Percentiles rank a stretch among this genome's conserved stretches.
These are phyloP conservation scores for Drosophila grimshawi DNA, from an alignment of 1,140 invertebrate genomes.

Conservation along the genomic window DNA sequence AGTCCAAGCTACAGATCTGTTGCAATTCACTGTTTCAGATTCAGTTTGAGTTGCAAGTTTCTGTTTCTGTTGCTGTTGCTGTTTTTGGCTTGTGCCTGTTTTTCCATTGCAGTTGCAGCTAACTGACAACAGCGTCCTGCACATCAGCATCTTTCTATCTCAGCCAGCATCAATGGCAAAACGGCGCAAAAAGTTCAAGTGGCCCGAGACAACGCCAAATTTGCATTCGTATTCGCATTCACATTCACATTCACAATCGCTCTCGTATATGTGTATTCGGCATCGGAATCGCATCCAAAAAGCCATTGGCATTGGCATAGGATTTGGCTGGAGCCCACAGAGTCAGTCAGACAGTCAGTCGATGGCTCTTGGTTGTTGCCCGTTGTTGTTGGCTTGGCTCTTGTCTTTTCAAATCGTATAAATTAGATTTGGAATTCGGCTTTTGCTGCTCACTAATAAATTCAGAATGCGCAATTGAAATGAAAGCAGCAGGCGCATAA, in stretches of 20 bases:
- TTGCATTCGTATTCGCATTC: conserved; percentile 59
- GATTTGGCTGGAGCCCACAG: conserved; percentile 7
- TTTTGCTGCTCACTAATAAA: conserved; percentile 45
- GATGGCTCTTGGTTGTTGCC: conserved; percentile 1
- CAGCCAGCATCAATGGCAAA: conserved; percentile 24
- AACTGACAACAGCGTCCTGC: conserved; percentile 50
- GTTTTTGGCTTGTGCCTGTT: conserved; percentile 64
- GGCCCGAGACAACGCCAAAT: conserved; percentile 52
- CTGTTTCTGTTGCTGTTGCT: conserved; percentile 22
- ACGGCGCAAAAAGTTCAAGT: conserved; percentile 44
- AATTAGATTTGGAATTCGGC: conserved; percentile 64
- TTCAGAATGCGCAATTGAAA: conserved; percentile 61
- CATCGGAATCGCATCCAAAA: conserved; percentile 22
- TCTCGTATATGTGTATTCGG: no score
- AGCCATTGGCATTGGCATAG: conserved; percentile 50
- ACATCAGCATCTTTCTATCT: conserved; percentile 38
- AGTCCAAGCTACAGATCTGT: conserved; percentile 12
- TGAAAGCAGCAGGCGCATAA: conserved; percentile 47
- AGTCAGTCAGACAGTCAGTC: conserved; percentile 1
- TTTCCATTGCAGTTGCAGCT: conserved; percentile 18
- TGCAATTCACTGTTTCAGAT: conserved; percentile 19
- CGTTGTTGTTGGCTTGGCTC: conserved; percentile 20
- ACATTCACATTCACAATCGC: conserved; percentile 2
- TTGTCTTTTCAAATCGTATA: conserved; percentile 52
- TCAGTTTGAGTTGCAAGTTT: conserved; percentile 10